These are phyloP conservation scores for Eciton burchellii DNA, from an alignment of 1,140 invertebrate genomes.

Conservation along the genomic window DNA sequence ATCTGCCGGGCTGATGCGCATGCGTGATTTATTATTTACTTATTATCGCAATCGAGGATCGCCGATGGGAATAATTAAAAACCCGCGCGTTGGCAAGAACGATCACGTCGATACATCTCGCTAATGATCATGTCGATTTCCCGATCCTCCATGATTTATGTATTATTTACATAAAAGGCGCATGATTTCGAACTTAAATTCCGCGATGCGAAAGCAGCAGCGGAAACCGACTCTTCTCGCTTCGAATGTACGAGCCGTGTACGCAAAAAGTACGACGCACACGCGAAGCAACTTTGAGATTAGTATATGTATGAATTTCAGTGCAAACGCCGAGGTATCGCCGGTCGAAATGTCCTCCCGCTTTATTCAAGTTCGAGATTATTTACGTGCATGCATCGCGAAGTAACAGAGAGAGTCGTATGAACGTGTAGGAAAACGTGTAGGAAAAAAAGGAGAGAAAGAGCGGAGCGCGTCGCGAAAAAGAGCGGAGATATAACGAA, in stretches of 20 bases:
- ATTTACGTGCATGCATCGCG: conserved; percentile 47
- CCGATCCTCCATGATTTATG: too few relatives aligned
- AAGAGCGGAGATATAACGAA: conserved; percentile 25
- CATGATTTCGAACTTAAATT: conserved; percentile 1
- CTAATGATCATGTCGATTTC: background rate
- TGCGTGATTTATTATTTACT: background rate
- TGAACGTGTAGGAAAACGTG: background rate
- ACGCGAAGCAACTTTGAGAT: conserved; percentile 13
- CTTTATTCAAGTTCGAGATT: conserved; percentile 33
- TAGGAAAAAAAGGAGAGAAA: background rate
- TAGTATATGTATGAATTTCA: conserved; percentile 45
- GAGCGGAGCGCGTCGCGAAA: conserved; percentile 15
- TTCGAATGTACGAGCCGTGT: background rate
- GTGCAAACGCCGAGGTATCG: background rate
- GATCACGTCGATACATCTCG: background rate
- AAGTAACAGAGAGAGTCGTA: conserved; percentile 35
- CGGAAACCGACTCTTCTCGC: background rate
- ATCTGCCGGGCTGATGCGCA: background rate
- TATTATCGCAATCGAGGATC: background rate
- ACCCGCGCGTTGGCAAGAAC: background rate
- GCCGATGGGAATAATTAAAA: background rate
- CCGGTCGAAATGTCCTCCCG: background rate
- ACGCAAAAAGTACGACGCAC: background rate
- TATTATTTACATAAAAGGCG: background rate
- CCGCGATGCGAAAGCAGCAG: background rate